Base-by-base conservation (phyloP, 2,797 vertebrate species). In the Monodelphis domestica region DNA sequence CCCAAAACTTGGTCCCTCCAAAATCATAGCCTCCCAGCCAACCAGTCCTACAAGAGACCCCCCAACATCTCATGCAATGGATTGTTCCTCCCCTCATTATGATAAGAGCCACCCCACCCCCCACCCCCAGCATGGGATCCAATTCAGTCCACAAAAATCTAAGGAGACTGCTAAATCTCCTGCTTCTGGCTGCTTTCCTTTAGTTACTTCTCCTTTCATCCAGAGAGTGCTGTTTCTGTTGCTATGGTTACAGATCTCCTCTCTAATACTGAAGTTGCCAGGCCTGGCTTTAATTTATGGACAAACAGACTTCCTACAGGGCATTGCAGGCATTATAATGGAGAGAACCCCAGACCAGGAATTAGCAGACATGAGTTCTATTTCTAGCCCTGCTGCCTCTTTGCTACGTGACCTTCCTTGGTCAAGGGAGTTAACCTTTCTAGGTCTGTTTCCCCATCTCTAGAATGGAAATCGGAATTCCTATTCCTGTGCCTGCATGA, bases 141-240 rank as follows among this genome's bases (percentile, higher is more conserved):
- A 1, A 50, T 84, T 50, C 70, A 84, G 70, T 26, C 38, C 70
- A 50, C 38, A 84, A 50, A n/a, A 84, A 84, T 84, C 38, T 78
- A 50, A 84, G 70, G 24, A 84, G 70, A 50, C 38, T 50, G 70
- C 21, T 84, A 50, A 84, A 84, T 50, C 70, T 26, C 70, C 38
- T 84, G 38, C 38, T 84, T 24, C 70, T 84, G 70, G 70, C 70
- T 84, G 70, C 70, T 84, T 84, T 50, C 70, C 70, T 84, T 84
- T 84, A 84, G 38, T 84, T 84, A 84, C 70, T 84, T 84, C 70
- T 50, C 87, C 53, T 52, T 88, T 88, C 87, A 88, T 53, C 87
- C 53, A 53, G 87, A 88, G 87, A 51, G 50, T 30, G 51, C 87
- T 88, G 87, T 52, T 59, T 70, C 59, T 53, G n/a, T 26, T 38